Percentiles rank a stretch among this genome's conserved stretches.
Conservation (phyloP, 2,113 vertebrate genomes). For the Percina caprodes region DNA sequence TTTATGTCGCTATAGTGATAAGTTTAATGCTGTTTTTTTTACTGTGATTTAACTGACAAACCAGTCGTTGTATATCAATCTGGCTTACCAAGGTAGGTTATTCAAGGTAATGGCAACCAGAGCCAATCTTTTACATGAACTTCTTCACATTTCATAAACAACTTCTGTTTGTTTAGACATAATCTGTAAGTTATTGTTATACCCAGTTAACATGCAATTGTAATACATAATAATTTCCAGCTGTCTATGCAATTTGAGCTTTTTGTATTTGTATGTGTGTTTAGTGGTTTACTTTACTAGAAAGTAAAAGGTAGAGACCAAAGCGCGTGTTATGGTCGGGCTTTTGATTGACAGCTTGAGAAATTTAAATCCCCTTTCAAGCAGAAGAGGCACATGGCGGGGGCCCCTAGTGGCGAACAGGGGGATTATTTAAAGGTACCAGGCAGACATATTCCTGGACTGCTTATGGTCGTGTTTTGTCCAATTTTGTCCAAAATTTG, state of each 20-base stretch:
- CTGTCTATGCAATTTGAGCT: neutral
- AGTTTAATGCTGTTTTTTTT: neutral
- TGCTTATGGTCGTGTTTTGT: neutral
- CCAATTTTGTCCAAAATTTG: neutral
- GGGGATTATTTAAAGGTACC: constrained; percentile 57
- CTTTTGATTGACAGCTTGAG: constrained; percentile 78
- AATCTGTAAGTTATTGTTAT: neutral
- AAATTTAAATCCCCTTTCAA: constrained; percentile 80
- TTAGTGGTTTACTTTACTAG: neutral
- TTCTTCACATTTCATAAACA: neutral
- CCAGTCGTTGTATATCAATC: neutral
- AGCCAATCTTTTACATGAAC: neutral
- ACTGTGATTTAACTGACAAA: constrained; percentile 3
- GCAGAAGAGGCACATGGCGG: constrained; percentile 73
- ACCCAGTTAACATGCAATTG: neutral
- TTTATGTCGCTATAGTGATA: neutral
- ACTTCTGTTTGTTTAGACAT: neutral
- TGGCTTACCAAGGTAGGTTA: constrained; percentile 23
- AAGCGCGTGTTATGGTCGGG: constrained; percentile 69
- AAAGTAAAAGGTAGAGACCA: constrained; percentile 31
- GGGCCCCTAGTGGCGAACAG: constrained; percentile 68
- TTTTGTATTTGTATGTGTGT: neutral
- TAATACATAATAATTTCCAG: neutral
- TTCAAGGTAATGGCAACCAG: constrained; percentile 35
- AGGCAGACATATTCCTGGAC: neutral